Base-by-base conservation (phyloP, 2,888 invertebrate species). In the Ceratothoa steindachneri region DNA sequence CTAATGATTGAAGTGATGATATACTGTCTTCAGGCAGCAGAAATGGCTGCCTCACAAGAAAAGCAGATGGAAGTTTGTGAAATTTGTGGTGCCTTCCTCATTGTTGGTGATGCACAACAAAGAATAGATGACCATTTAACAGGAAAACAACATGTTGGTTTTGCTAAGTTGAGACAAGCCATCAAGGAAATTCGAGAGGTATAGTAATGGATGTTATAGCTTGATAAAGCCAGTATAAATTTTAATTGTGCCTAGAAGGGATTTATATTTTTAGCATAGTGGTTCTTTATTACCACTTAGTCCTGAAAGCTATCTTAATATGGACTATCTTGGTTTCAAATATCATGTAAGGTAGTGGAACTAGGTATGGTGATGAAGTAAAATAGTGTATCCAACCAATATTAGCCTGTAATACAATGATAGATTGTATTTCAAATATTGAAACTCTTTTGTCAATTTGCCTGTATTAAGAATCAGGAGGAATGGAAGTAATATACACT, bases 11-110 rank as follows among this genome's bases (percentile, higher is more conserved):
- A 41, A 41, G 41, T 41, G 41, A 9, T 12, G 15, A 19, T 75
- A 12, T 41, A 27, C 22, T 28, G 73, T 77, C 89, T 89, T 69
- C 87, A 90, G 86, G 92, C 92, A 5, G 91, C 91, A 0, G 94
- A 94, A 84, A 85, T 93, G 81, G 93, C 92, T 2, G 91, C 93
- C 0, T 90, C 93, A 7, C 94, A 95, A 83, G 95, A 95, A 84
- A 97, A 98, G 85, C 95, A 95, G 84, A 97, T 98, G 97, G 97
- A 97, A 85, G 98, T 99, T 22, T 99, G 98, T 85, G 93, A 95
- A 81, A 94, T 97, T 0, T 99, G 98, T 84, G 98, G 98, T 0
- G 97, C 98, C 5, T 97, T 99, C 85, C 88, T 99, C n/a, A 98
- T 99, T 82, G 95, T 98, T 7, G 97, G 97, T 7, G 98, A 99